phyloP scores from a whole-genome alignment of 2,113 vertebrate genomes.

The Carlito syrichta region DNA sequence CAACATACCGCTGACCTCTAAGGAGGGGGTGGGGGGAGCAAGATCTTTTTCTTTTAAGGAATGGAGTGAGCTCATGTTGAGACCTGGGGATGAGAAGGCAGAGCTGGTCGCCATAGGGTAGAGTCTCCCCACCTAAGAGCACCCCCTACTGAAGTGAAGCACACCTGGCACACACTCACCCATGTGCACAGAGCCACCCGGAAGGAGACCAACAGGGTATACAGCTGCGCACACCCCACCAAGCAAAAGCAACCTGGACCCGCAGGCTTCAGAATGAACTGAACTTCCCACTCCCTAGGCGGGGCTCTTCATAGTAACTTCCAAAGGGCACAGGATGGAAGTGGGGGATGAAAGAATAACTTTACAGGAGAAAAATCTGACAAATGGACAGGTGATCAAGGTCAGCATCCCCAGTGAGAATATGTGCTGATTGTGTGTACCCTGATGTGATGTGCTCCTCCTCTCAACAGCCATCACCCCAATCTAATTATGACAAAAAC shows the following conservation, averaged over 20 bases:
- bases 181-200: not conserved
- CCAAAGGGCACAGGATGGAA: not conserved
- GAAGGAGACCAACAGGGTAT: not conserved
- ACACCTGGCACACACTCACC: not conserved
- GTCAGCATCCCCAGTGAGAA: not conserved
- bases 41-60: not conserved
- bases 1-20: not conserved
- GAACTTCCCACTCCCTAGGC: not conserved
- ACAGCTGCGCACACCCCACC: not conserved
- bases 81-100: not conserved
- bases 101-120: not conserved
- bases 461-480: not conserved
- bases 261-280: not conserved
- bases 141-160: not conserved
- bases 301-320: not conserved
- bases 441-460: not conserved
- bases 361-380: not conserved
- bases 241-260: not conserved
- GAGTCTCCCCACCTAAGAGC: not conserved
- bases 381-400: not conserved
- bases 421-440: not conserved
- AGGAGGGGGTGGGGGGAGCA: not conserved
- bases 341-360: not conserved
- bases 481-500: not conserved
- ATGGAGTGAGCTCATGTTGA: not conserved